These are phyloP conservation scores for Cotesia congregata DNA, from an alignment of 2,888 invertebrate genomes.

Conservation along the genomic window DNA sequence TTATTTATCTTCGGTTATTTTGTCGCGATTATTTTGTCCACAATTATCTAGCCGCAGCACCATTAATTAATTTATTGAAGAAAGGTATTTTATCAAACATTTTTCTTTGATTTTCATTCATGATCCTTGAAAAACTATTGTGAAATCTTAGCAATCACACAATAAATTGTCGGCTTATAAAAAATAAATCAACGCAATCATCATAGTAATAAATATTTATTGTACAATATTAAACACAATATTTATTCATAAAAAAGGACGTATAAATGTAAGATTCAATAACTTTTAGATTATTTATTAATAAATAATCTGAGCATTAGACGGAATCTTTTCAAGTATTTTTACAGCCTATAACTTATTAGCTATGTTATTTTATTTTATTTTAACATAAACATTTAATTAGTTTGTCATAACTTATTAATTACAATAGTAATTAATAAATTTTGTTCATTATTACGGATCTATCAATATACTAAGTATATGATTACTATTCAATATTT, in stretches of 20 bases:
- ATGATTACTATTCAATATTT: not conserved
- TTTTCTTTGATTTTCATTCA: too few species aligned
- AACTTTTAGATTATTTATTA: not conserved
- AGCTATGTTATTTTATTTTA: not conserved
- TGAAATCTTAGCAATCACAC: too few species aligned
- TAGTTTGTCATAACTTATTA: not conserved
- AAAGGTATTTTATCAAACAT: too few species aligned
- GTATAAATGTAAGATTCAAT: not conserved
- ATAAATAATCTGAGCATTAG: slow-evolving; percentile 4
- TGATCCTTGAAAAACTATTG: too few species aligned
- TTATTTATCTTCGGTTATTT: too few species aligned
- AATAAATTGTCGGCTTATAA: not conserved
- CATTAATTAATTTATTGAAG: too few species aligned
- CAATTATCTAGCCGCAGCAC: too few species aligned
- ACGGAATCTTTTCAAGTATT: slow-evolving; percentile 16
- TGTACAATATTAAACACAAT: not conserved
- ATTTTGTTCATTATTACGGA: not conserved
- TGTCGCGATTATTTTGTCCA: too few species aligned
- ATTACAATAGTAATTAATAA: not conserved
- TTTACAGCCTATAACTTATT: not conserved
- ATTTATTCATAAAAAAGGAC: not conserved
- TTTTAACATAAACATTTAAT: not conserved
- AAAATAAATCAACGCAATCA: slow-evolving; percentile 23
- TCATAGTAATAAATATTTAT: slow-evolving; percentile 18
- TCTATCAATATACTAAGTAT: not conserved